Base-by-base conservation (phyloP, 2,113 vertebrate species). In the Tamias sibiricus region DNA sequence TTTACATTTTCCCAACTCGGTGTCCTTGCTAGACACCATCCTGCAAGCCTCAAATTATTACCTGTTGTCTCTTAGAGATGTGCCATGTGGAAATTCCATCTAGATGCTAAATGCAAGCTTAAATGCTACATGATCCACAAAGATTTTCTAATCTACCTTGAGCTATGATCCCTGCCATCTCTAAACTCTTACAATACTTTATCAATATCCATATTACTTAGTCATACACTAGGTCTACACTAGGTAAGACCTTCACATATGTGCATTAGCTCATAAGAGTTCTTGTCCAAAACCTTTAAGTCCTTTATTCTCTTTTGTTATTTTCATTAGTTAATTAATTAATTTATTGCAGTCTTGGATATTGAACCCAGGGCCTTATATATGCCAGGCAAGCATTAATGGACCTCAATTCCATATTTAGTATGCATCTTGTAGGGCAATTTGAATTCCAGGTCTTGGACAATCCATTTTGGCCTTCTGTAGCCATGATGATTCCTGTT, bases 201-300 rank as follows among this genome's bases (percentile, higher is more conserved):
- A 37, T 81, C 47, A 81, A 92, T 66, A 90, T 20, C 7, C 14
- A n/a, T 8, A 32, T 83, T 90, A 90, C 57, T 80, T 66, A 75
- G 17, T 79, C 59, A 92, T 68, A 49, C 10, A 49, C 6, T 22
- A 76, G 77, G 8, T 68, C 17, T 75, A 62, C 0, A 66, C 17
- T 66, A 87, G 16, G 68, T 28, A 92, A 80, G n/a, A 75, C 6
- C 4, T 84, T 87, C 72, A 83, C 24, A 54, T 32, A 40, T 22
- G 17, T 75, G 22, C 9, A 75, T 64, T 74, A 94, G 37, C 10
- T 84, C 24, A 80, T 24, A 52, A 24, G 47, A 81, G 64, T 57
- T 87, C 82, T 95, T 91, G 49, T 49, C 91, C 42, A 82, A 83
- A 95, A 1, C 11, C 19, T 94, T 92, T 54, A 64, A 87, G 40